phyloP scores from a whole-genome alignment of 2,888 invertebrate genomes.

The Altica lythri region DNA sequence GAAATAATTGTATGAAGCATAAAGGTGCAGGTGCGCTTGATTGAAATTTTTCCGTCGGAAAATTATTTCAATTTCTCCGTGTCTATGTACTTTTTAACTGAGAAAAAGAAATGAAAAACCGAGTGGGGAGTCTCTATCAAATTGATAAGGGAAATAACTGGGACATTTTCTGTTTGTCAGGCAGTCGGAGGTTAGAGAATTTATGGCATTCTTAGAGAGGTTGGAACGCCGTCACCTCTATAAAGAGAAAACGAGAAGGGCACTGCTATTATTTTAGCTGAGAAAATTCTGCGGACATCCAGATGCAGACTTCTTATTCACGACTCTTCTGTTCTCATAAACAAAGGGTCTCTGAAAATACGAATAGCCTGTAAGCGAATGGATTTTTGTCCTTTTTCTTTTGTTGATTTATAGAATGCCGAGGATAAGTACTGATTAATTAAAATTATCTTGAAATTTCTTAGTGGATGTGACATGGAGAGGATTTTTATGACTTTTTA shows the following conservation, averaged over 20 bases:
- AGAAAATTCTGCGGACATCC: conserved; percentile 50
- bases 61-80: conserved; percentile 5
- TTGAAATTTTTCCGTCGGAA: conserved; percentile 11
- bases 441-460: conserved; percentile 23
- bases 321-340: conserved; percentile 35
- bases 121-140: conserved; percentile 37
- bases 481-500: conserved; percentile 9
- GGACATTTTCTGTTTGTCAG: conserved; percentile 46
- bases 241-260: conserved; percentile 45
- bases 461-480: conserved; percentile 6
- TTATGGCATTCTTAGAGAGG: conserved; percentile 50
- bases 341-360: conserved; percentile 33
- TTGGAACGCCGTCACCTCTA: conserved; percentile 47
- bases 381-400: conserved; percentile 25
- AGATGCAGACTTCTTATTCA: conserved; percentile 46
- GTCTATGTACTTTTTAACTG: conserved; percentile 13
- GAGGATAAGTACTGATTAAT: conserved; percentile 27
- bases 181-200: conserved; percentile 46
- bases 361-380: conserved; percentile 14
- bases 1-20: too few species aligned
- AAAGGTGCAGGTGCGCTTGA: neutral
- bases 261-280: conserved; percentile 51
- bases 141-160: conserved; percentile 49
- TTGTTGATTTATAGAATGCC: conserved; percentile 33
- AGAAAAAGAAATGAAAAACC: conserved; percentile 8